phyloP scores from a whole-genome alignment of 2,797 vertebrate genomes.

The Tolypeutes matacus region DNA sequence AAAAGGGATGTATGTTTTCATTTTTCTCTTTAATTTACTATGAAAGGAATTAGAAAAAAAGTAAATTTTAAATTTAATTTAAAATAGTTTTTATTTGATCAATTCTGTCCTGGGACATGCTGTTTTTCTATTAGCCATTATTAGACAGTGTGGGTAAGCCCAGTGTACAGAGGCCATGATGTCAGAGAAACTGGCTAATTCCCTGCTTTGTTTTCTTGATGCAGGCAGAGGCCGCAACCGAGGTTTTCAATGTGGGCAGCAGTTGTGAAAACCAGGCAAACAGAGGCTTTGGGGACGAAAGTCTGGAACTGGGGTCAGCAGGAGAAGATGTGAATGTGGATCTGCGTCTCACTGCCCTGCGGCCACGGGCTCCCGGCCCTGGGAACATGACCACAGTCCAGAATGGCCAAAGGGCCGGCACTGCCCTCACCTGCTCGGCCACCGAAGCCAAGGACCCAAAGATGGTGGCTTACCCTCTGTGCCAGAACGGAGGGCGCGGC shows the following conservation, averaged over 20 bases:
- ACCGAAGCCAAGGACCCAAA: slow-evolving; percentile 83
- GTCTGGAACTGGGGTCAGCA: slow-evolving; percentile 66
- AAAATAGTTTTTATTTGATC: neutral
- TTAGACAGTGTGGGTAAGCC: neutral
- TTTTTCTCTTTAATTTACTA: neutral
- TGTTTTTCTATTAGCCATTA: neutral
- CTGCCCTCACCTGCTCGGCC: slow-evolving; percentile 80
- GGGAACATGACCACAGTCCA: slow-evolving; percentile 87
- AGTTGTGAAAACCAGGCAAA: slow-evolving; percentile 76
- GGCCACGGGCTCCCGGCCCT: slow-evolving; percentile 66
- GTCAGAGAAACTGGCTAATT: slow-evolving; percentile 69
- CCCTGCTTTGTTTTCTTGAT: slow-evolving; percentile 82
- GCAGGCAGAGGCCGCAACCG: slow-evolving; percentile 88
- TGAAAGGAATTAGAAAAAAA: neutral
- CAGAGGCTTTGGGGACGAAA: slow-evolving; percentile 74
- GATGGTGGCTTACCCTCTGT: slow-evolving; percentile 76
- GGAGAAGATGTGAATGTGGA: slow-evolving; percentile 81
- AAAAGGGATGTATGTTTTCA: neutral
- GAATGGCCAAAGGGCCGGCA: slow-evolving; percentile 84
- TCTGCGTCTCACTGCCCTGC: slow-evolving; percentile 85
- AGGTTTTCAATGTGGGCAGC: slow-evolving; percentile 86
- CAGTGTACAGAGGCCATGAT: neutral
- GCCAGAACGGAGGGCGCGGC: slow-evolving; percentile 80
- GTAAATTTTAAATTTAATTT: neutral
- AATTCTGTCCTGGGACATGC: neutral